phyloP scores from a whole-genome alignment of 2,797 vertebrate species.

The Malacoraja senta region DNA sequence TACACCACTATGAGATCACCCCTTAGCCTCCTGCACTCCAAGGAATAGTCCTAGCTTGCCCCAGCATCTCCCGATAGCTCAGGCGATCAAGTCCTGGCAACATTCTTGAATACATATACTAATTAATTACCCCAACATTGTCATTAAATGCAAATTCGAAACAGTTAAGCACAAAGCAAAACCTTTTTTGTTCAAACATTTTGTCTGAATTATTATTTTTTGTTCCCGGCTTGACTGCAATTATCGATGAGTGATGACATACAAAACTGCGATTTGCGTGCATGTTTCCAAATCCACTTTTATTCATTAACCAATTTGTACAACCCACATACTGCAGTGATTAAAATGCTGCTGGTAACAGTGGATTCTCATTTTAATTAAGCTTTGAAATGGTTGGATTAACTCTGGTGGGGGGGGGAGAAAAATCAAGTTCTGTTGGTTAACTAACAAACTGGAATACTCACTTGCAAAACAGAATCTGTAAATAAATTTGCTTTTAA shows the following conservation, averaged over 20 bases:
- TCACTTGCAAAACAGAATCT: background rate
- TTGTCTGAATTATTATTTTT: background rate
- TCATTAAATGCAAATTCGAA: background rate
- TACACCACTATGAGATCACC: too few relatives aligned
- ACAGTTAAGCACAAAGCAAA: background rate
- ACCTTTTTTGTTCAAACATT: background rate
- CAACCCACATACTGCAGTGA: conserved; percentile 7
- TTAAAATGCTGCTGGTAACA: background rate
- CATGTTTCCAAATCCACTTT: background rate
- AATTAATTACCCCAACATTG: background rate
- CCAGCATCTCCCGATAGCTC: too few relatives aligned
- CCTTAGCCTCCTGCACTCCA: too few relatives aligned
- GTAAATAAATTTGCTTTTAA: conserved; percentile 31
- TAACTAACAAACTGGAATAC: conserved; percentile 10
- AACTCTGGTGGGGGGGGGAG: background rate
- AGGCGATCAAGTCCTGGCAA: too few relatives aligned
- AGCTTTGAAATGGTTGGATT: conserved; percentile 27
- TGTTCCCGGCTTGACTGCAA: background rate
- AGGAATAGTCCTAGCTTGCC: too few relatives aligned
- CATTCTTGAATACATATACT: background rate
- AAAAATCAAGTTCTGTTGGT: background rate
- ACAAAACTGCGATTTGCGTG: background rate
- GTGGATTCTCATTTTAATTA: background rate
- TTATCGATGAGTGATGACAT: background rate
- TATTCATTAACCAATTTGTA: background rate